Conservation (phyloP, 1,140 invertebrate species). For the Orchesella cincta region DNA sequence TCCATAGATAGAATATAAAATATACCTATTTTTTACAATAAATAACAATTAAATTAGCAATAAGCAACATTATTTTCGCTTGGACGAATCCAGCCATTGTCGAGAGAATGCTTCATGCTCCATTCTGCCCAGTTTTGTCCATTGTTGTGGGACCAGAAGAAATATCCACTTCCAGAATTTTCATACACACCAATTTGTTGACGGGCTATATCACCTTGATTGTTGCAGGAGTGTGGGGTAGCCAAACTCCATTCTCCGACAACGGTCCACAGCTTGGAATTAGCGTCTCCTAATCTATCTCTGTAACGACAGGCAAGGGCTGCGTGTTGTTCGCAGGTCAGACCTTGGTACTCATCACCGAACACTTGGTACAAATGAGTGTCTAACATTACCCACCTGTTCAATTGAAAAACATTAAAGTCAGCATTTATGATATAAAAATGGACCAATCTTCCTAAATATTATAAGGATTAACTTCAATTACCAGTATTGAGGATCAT, state of each 20-base stretch:
- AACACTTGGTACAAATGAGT: conserved; percentile 41
- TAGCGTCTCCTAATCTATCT: not conserved
- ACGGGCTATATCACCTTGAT: conserved; percentile 37
- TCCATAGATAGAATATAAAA: not conserved
- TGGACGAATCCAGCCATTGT: conserved; percentile 17
- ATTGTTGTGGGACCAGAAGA: conserved; percentile 34
- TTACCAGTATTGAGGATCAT: conserved; percentile 43
- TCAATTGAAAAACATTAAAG: too few relatives aligned
- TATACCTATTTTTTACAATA: not conserved
- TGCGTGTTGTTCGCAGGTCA: conserved; percentile 32
- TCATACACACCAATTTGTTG: conserved; percentile 48
- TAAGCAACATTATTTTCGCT: conserved; percentile 3
- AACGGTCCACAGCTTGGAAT: conserved; percentile 40
- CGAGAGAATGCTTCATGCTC: conserved; percentile 41
- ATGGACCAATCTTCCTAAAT: too few relatives aligned
- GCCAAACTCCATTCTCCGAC: conserved; percentile 48
- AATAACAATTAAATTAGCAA: not conserved
- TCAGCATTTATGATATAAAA: conserved; percentile 27
- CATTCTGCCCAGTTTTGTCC: conserved; percentile 32
- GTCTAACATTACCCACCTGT: conserved; percentile 17
- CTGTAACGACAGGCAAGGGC: not conserved
- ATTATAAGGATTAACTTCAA: conserved; percentile 21
- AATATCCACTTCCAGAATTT: conserved; percentile 35
- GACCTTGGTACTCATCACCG: not conserved
- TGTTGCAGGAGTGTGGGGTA: conserved; percentile 22